A percentile compares a stretch with the other conserved stretches of the same genome.
phyloP scores from a whole-genome alignment of 2,888 invertebrate species.

The Acrocyrtus sp. region DNA sequence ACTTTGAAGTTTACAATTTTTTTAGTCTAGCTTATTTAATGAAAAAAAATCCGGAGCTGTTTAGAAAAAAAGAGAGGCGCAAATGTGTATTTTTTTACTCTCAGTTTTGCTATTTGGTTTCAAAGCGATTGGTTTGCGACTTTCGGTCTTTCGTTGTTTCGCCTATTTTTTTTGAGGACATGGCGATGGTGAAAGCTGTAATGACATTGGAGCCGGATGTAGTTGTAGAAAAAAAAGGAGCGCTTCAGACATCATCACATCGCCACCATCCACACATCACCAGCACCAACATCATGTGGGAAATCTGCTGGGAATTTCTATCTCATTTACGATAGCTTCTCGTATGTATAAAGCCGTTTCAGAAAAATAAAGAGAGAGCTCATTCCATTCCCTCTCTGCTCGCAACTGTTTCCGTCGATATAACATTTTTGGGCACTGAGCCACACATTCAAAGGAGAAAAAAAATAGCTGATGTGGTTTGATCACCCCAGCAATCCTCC shows the following conservation, averaged over 20 bases:
- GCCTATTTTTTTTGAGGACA: too few species aligned
- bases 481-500: too few species aligned
- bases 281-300: background rate
- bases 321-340: constrained; percentile 30
- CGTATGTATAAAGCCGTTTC: too few species aligned
- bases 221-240: too few species aligned
- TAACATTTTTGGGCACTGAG: constrained; percentile 11
- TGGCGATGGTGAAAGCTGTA: too few species aligned
- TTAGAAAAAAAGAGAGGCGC: too few species aligned
- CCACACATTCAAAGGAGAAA: background rate
- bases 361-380: too few species aligned
- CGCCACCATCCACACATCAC: background rate
- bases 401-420: background rate
- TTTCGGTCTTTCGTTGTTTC: constrained; percentile 6
- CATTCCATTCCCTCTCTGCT: constrained; percentile 5
- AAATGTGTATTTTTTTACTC: too few species aligned
- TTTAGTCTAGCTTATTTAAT: too few species aligned
- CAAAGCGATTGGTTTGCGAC: background rate
- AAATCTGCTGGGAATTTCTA: constrained; percentile 33
- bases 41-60: too few species aligned
- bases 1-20: constrained; percentile 3
- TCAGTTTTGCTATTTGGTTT: too few species aligned
- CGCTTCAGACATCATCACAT: constrained; percentile 3
- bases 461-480: constrained; percentile 1
- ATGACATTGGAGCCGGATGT: constrained; percentile 7